Percentiles rank a stretch among this genome's conserved stretches.
These are phyloP conservation scores for Pyrocoelia pectoralis DNA, from an alignment of 2,888 invertebrate species.

Conservation along the genomic window DNA sequence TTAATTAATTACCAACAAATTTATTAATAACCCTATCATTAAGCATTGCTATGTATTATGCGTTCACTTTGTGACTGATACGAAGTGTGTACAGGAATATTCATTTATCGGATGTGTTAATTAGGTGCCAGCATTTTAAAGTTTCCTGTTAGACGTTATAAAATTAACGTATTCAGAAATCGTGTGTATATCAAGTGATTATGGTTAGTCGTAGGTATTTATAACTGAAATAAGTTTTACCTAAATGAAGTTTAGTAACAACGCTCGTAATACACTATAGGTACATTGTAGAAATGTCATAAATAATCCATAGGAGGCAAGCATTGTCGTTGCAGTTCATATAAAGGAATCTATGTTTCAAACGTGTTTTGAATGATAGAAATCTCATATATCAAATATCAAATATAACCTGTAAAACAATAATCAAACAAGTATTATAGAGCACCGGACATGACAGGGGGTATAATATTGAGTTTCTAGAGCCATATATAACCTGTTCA, in stretches of 20 bases:
- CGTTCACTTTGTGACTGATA: no score
- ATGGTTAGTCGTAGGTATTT: no score
- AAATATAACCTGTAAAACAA: slow-evolving; percentile 49
- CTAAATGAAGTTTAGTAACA: background rate
- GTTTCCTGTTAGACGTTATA: no score
- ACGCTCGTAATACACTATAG: background rate
- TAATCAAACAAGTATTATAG: slow-evolving; percentile 49
- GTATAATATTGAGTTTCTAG: slow-evolving; percentile 49
- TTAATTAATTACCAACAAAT: no score
- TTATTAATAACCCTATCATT: no score
- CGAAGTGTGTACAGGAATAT: no score
- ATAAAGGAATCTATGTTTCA: slow-evolving; percentile 11
- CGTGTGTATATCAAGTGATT: no score
- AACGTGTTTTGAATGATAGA: slow-evolving; percentile 22
- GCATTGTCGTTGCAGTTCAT: background rate
- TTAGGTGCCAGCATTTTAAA: no score
- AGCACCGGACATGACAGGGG: slow-evolving; percentile 48
- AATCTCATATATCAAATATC: slow-evolving; percentile 45
- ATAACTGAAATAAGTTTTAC: no score
- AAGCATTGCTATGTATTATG: no score
- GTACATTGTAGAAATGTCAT: background rate
- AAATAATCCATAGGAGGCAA: background rate
- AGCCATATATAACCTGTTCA: slow-evolving; percentile 51
- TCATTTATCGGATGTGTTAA: no score
- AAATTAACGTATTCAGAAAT: no score